Conservation (phyloP, 2,797 vertebrate species). For the Gila robusta region DNA sequence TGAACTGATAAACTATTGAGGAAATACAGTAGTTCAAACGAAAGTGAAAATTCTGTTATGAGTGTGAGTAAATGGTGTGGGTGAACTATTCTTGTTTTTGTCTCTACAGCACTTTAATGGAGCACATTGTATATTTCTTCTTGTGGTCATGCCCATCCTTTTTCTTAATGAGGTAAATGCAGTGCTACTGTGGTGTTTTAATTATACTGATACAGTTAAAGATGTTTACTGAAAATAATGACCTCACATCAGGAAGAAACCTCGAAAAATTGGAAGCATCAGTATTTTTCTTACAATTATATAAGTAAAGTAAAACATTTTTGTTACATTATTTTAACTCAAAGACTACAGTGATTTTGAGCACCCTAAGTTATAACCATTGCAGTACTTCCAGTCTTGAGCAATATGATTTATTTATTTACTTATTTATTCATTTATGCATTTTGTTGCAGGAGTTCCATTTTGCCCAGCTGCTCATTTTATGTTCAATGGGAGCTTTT, state of each 20-base stretch:
- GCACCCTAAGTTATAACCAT: background rate
- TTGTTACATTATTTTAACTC: no score
- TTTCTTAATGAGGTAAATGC: conserved; percentile 52
- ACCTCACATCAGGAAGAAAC: background rate
- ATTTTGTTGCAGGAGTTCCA: conserved; percentile 47
- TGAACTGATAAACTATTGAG: background rate
- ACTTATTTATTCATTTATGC: background rate
- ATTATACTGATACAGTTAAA: background rate
- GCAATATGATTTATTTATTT: background rate
- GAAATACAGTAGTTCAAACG: background rate
- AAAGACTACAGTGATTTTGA: background rate
- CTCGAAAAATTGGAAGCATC: background rate
- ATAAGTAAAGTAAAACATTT: background rate
- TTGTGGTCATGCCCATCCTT: conserved; percentile 21
- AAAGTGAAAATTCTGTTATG: background rate
- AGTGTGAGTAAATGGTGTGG: background rate
- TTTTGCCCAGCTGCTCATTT: conserved; percentile 43
- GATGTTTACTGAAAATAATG: background rate
- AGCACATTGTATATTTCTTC: conserved; percentile 33
- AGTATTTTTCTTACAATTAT: background rate
- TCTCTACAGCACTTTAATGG: conserved; percentile 37
- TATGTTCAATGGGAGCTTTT: conserved; percentile 56
- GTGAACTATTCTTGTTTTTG: background rate
- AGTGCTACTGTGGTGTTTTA: conserved; percentile 5
- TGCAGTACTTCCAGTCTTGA: background rate